Conservation (phyloP, 2,888 invertebrate species). For the Empis stercorea region DNA sequence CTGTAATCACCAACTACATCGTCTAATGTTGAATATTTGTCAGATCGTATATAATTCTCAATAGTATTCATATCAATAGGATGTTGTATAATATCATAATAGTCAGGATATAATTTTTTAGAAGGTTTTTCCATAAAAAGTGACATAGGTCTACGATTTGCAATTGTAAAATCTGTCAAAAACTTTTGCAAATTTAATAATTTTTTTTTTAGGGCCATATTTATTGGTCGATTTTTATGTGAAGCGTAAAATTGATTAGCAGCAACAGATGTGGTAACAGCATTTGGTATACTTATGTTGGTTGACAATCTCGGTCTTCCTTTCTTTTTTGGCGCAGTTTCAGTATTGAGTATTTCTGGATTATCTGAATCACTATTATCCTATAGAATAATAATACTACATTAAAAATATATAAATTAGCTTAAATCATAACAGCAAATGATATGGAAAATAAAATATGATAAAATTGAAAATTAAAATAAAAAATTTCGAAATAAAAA, state of each 20-base stretch:
- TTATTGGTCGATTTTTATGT: conserved; percentile 28
- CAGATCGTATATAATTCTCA: conserved; percentile 76
- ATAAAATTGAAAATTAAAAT: too few relatives aligned
- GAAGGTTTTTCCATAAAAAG: conserved; percentile 96
- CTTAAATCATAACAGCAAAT: too few relatives aligned
- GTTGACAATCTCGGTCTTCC: conserved; percentile 29
- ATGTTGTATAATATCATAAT: conserved; percentile 84
- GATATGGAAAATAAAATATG: too few relatives aligned
- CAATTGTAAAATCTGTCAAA: conserved; percentile 54
- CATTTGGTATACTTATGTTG: conserved; percentile 20
- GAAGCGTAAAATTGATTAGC: conserved; percentile 15
- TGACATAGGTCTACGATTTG: conserved; percentile 74
- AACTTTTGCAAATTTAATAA: conserved; percentile 68
- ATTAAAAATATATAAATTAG: too few relatives aligned
- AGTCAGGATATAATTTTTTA: conserved; percentile 86
- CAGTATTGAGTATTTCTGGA: conserved; percentile 8
- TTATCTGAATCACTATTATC: conserved; percentile 20
- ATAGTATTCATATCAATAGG: conserved; percentile 94
- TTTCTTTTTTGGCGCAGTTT: conserved; percentile 23
- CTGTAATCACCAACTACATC: conserved; percentile 77
- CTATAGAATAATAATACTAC: too few relatives aligned
- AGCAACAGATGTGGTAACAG: not conserved
- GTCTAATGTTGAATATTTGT: conserved; percentile 69
- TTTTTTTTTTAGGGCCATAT: conserved; percentile 52
- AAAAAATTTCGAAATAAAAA: too few relatives aligned